A percentile compares a stretch with the other conserved stretches of the same genome.
These are phyloP conservation scores for Delia radicum DNA, from an alignment of 1,140 invertebrate genomes.

Conservation along the genomic window DNA sequence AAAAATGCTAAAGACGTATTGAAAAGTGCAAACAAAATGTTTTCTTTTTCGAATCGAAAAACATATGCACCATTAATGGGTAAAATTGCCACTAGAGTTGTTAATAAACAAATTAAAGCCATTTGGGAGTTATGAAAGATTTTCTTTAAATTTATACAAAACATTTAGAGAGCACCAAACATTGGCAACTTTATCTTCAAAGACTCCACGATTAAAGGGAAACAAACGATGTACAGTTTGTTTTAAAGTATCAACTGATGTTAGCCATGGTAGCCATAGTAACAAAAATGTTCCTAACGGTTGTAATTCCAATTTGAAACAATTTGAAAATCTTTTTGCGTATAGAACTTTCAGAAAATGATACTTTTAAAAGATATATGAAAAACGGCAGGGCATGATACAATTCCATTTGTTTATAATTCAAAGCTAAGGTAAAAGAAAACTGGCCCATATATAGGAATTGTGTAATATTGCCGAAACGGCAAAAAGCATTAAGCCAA, in stretches of 20 bases:
- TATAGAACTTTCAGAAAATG: slow-evolving; percentile 57
- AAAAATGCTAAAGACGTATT: slow-evolving; percentile 92
- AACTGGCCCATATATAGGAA: slow-evolving; percentile 67
- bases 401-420: slow-evolving; percentile 99
- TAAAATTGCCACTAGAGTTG: slow-evolving; percentile 63
- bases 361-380: slow-evolving; percentile 79
- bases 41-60: slow-evolving; percentile 67
- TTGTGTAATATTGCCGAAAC: slow-evolving; percentile 67
- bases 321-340: slow-evolving; percentile 30
- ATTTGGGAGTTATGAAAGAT: slow-evolving; percentile 63
- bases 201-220: slow-evolving; percentile 89
- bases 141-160: slow-evolving; percentile 74
- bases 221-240: slow-evolving; percentile 83
- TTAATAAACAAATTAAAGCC: slow-evolving; percentile 71
- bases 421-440: slow-evolving; percentile 83
- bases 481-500: slow-evolving; percentile 82
- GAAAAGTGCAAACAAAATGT: slow-evolving; percentile 81
- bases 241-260: slow-evolving; percentile 58
- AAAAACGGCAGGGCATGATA: slow-evolving; percentile 99
- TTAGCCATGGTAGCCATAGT: slow-evolving; percentile 87
- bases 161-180: slow-evolving; percentile 94
- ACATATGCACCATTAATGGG: slow-evolving; percentile 63
- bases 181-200: slow-evolving; percentile 99
- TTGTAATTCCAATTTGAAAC: slow-evolving; percentile 49
- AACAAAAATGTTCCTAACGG: slow-evolving; percentile 73